phyloP scores from a whole-genome alignment of 35 echinoderm and acorn worm genomes.

The Lytechinus pictus region DNA sequence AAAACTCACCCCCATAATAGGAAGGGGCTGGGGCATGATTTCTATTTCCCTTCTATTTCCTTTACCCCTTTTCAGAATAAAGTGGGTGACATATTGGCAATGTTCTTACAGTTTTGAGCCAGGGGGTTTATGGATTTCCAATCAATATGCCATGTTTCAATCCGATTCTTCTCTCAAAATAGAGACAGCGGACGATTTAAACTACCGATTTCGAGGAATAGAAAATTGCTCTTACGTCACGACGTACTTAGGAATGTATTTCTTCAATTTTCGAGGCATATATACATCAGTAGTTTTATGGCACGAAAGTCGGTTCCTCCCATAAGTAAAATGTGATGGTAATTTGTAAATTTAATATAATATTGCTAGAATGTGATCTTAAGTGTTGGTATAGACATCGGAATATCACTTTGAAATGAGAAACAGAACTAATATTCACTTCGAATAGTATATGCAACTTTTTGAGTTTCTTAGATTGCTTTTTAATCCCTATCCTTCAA shows the following conservation, averaged over 20 bases:
- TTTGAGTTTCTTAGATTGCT: too few relatives aligned
- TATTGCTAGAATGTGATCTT: too few relatives aligned
- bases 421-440: too few relatives aligned
- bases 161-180: background rate
- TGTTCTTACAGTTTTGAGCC: background rate
- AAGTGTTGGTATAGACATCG: too few relatives aligned
- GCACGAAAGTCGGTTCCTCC: background rate
- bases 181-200: background rate
- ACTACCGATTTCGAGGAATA: background rate
- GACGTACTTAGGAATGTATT: background rate
- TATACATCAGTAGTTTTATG: background rate
- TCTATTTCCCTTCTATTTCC: background rate
- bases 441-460: too few relatives aligned
- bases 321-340: background rate
- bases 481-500: too few relatives aligned
- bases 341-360: too few relatives aligned
- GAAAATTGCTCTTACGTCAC: background rate
- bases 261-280: background rate
- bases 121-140: background rate
- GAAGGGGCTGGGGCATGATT: background rate
- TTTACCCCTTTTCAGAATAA: background rate
- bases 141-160: background rate
- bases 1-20: background rate
- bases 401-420: too few relatives aligned
- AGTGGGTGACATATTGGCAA: background rate